Conservation (phyloP, 2,113 vertebrate genomes). For the Saguinus imperator region DNA sequence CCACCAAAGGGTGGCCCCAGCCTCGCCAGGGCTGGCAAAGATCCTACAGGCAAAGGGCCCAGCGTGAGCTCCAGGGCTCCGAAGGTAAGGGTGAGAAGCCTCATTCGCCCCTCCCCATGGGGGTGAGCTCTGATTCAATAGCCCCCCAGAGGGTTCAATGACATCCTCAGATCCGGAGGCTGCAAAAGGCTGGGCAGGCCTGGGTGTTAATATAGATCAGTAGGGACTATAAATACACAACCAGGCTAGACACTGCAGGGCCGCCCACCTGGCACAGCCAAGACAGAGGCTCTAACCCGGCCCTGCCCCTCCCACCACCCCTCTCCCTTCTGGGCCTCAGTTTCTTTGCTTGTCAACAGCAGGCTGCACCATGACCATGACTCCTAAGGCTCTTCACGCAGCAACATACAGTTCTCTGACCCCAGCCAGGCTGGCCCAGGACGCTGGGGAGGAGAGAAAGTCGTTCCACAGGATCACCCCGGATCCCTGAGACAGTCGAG, state of each 20-base stretch:
- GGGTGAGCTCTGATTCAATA: neutral
- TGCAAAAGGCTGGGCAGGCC: neutral
- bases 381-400: neutral
- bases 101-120: neutral
- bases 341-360: neutral
- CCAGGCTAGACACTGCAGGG: neutral
- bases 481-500: neutral
- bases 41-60: neutral
- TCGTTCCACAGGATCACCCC: neutral
- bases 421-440: neutral
- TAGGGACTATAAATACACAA: conserved; percentile 57
- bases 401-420: neutral
- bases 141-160: conserved; percentile 50
- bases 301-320: neutral
- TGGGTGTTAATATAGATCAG: conserved; percentile 26
- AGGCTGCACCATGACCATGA: neutral
- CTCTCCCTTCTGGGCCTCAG: neutral
- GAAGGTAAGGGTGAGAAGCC: conserved; percentile 12
- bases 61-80: neutral
- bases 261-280: neutral
- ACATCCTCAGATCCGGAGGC: neutral
- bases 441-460: neutral
- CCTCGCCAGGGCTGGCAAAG: neutral
- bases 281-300: neutral
- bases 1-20: neutral